phyloP scores from a whole-genome alignment of 2,113 vertebrate genomes.

The Oreamnos americanus region DNA sequence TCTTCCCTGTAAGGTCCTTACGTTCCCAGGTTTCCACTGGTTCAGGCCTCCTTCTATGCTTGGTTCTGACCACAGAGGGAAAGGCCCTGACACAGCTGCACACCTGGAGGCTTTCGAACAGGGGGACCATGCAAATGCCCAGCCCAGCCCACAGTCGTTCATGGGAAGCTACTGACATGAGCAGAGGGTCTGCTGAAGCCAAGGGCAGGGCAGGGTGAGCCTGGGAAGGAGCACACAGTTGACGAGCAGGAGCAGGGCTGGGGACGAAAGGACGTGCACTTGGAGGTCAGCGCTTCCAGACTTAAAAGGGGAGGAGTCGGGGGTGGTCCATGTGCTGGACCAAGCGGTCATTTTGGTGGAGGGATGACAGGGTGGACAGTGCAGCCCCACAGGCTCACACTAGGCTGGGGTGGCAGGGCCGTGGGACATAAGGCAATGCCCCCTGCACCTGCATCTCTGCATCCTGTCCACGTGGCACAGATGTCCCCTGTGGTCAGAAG shows the following conservation, averaged over 20 bases:
- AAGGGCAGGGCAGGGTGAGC: not conserved
- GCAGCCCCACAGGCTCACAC: not conserved
- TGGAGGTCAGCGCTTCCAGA: not conserved
- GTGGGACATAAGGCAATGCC: not conserved
- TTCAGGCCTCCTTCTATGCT: not conserved
- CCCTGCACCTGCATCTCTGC: not conserved
- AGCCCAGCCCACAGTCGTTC: not conserved
- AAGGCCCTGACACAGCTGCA: not conserved
- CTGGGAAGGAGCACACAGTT: not conserved
- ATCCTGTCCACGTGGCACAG: not conserved
- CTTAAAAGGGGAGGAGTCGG: not conserved
- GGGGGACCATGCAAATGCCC: not conserved
- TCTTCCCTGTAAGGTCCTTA: fast-evolving
- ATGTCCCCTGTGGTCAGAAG: not conserved
- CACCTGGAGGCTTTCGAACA: not conserved
- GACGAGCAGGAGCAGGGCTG: too few relatives aligned
- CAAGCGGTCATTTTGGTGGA: not conserved
- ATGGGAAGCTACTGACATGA: not conserved
- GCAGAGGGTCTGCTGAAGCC: not conserved
- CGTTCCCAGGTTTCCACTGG: too few relatives aligned
- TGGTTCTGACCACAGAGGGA: not conserved
- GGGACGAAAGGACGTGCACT: not conserved
- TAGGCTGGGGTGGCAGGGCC: not conserved
- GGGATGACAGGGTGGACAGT: not conserved
- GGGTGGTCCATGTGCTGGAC: not conserved